Percentiles rank a stretch among this genome's conserved stretches.
These are phyloP conservation scores for Drosophila chauvacae DNA, from an alignment of 1,140 invertebrate genomes.

Conservation along the genomic window DNA sequence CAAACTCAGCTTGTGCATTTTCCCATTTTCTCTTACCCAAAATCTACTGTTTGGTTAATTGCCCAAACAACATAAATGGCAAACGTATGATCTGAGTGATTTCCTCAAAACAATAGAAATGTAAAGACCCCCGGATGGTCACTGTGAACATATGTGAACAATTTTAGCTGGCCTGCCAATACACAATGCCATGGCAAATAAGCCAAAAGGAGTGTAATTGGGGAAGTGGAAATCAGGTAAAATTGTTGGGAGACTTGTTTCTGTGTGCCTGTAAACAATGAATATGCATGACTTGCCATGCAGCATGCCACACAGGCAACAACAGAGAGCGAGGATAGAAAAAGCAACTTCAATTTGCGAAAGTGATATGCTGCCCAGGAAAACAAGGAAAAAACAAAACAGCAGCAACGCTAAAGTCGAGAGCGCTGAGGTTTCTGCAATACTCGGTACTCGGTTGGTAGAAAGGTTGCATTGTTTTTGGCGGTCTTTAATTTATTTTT, in stretches of 20 bases:
- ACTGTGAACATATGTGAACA: constrained; percentile 30
- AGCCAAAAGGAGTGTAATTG: constrained; percentile 23
- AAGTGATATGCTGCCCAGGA: constrained; percentile 62
- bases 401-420: not conserved
- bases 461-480: not conserved
- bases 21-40: not conserved
- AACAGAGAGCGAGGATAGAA: constrained; percentile 39
- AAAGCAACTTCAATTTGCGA: constrained; percentile 69
- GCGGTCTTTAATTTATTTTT: not conserved
- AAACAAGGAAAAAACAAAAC: constrained; percentile 12
- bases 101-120: constrained; percentile 15
- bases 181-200: constrained; percentile 6
- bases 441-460: not conserved
- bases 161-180: constrained; percentile 6
- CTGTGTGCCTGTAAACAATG: constrained; percentile 67
- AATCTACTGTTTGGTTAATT: constrained; percentile 39
- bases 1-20: not conserved
- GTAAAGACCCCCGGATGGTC: constrained; percentile 20
- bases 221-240: constrained; percentile 61
- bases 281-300: constrained; percentile 74
- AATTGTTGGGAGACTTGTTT: constrained; percentile 45
- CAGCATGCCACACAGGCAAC: constrained; percentile 61
- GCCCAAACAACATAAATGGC: constrained; percentile 48
- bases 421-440: not conserved
- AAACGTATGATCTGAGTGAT: constrained; percentile 14